Percentiles rank a stretch among this genome's conserved stretches.
Evolutionary conservation across 2,797 vertebrate species (phyloP).

Genomic region (Danio tinwini): DNA sequence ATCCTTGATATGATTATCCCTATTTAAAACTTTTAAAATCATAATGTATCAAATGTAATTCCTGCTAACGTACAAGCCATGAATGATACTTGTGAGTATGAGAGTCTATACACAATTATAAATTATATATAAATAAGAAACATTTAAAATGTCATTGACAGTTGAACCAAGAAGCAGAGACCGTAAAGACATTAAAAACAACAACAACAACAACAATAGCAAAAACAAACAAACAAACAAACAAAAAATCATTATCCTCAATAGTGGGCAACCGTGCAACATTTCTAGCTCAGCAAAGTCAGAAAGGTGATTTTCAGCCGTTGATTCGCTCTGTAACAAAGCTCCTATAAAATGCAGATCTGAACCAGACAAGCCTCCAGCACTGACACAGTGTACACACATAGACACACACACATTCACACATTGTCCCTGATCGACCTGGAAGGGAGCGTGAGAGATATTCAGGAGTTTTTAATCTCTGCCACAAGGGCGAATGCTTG

Average conservation of each 20-base stretch:
- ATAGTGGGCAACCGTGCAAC: not conserved
- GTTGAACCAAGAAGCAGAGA: not conserved
- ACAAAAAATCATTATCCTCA: too few species aligned
- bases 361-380: constrained; percentile 24
- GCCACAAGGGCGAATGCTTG: constrained; percentile 28
- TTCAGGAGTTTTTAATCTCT: constrained; percentile 35
- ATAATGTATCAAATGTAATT: too few species aligned
- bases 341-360: constrained; percentile 32
- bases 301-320: constrained; percentile 18
- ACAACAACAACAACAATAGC: too few species aligned
- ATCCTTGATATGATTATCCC: too few species aligned
- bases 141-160: constrained; percentile 9
- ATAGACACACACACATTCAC: not conserved
- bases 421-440: constrained; percentile 33
- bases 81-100: not conserved
- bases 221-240: too few species aligned
- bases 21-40: too few species aligned
- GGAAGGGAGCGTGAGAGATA: constrained; percentile 24
- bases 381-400: not conserved
- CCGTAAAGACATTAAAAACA: not conserved
- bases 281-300: constrained; percentile 10
- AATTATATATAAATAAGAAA: not conserved
- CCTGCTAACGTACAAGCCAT: too few species aligned
- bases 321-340: constrained; percentile 21
- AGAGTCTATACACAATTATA: not conserved